These are phyloP conservation scores for Sebastes flavidus DNA, from an alignment of 2,797 vertebrate genomes.

Conservation along the genomic window DNA sequence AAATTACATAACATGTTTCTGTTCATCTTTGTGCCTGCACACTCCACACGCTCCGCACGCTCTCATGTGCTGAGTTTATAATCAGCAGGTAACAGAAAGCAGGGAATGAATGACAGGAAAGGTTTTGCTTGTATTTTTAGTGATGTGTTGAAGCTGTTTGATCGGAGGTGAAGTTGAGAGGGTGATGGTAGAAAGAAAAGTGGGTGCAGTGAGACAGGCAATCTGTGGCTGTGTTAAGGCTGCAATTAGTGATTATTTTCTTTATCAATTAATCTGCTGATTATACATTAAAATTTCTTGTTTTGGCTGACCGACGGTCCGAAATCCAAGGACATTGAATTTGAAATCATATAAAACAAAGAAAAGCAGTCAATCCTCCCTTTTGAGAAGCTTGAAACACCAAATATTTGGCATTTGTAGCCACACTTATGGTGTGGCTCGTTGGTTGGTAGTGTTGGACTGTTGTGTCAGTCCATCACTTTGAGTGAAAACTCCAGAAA, in stretches of 20 bases:
- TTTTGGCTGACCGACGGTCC: too few relatives aligned
- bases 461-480: not conserved
- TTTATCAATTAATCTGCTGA: not conserved
- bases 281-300: not conserved
- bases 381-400: not conserved
- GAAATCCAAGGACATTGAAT: not conserved
- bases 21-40: constrained; percentile 31
- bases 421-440: not conserved
- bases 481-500: not conserved
- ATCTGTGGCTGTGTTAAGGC: not conserved
- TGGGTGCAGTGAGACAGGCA: not conserved
- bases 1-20: constrained; percentile 66
- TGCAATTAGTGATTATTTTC: not conserved
- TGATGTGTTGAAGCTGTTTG: not conserved
- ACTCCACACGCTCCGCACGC: not conserved
- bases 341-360: not conserved
- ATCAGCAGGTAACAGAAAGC: constrained; percentile 14
- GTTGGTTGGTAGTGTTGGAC: not conserved
- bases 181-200: not conserved
- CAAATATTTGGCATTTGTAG: not conserved
- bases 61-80: not conserved
- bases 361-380: not conserved
- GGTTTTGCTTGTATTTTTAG: not conserved
- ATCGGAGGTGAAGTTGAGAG: not conserved
- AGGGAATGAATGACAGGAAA: not conserved